Evolutionary conservation across 1,140 invertebrate genomes (phyloP).

Genomic region (Latrodectus geometricus): DNA sequence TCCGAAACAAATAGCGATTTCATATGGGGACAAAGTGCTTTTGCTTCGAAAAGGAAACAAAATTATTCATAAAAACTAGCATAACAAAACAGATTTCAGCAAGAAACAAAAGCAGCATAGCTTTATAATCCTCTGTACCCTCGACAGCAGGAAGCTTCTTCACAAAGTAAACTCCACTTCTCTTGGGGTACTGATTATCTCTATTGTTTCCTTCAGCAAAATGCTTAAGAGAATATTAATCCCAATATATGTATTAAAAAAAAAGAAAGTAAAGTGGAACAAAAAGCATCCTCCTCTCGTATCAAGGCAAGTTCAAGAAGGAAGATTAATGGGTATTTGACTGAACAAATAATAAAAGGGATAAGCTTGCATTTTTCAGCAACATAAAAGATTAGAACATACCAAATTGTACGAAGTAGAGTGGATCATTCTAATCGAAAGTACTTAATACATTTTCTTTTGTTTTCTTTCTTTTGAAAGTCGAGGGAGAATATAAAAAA

Average conservation of each 20-base stretch:
- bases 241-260: constrained; percentile 5
- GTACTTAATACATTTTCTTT: constrained; percentile 40
- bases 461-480: neutral
- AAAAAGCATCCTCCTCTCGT: constrained; percentile 20
- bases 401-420: neutral
- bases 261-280: constrained; percentile 30
- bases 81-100: neutral
- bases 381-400: constrained; percentile 49
- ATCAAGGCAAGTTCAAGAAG: constrained; percentile 15
- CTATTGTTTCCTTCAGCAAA: constrained; percentile 18
- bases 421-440: constrained; percentile 50
- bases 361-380: constrained; percentile 35
- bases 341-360: constrained; percentile 47
- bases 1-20: too few species aligned
- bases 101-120: constrained; percentile 5
- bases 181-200: constrained; percentile 31
- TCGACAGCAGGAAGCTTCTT: constrained; percentile 1
- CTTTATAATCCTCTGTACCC: constrained; percentile 35
- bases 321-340: constrained; percentile 56
- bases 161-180: constrained; percentile 1
- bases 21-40: neutral
- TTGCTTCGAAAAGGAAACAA: neutral
- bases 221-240: constrained; percentile 42
- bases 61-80: neutral
- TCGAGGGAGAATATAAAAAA: neutral